Base-by-base conservation (phyloP, 2,113 vertebrate species). In the Bufo bufo region DNA sequence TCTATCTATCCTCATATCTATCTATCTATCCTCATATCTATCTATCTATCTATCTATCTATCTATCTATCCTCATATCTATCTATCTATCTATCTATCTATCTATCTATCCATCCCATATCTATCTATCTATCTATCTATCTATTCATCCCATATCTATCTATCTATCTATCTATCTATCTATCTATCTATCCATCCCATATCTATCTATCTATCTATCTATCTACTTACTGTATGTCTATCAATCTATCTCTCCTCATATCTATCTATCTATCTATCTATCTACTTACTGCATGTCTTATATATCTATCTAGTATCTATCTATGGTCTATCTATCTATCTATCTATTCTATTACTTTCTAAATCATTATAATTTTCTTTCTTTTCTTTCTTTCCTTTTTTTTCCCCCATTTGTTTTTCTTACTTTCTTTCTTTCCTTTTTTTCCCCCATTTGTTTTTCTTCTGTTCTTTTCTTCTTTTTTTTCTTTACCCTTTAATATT, bases 201-300 rank as follows among this genome's bases (percentile, higher is more conserved):
- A 72, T 72, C 69, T 72, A 72, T 72, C 33, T 74, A 74, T 74
- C 71, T 58, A 43, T 23, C 33, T 72, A 69, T 69, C 65, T 71
- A 71, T 69, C 65, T 69, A 69, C 43, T 23, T 71, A 23, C 23
- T n/a, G 23, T 23, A 23, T n/a, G 23, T 6, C 3, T 6, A 74
- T 74, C 71, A 47, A 74, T 74, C 71, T 74, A 74, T 74, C 43
- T 74, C 8, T 4, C 16, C 45, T 47, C 5, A n/a, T 74, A 74
- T 74, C 71, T 74, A 17, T 74, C 43, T 47, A 7, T 58, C 56
- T 72, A 69, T 69, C 65, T 69, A 23, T 33, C n/a, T 69, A 69
- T 69, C n/a, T 69, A 23, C 33, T 10, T 69, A 4, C 8, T 5
- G 20, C 17, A 20, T n/a, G 2, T 71, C 0, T 66, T 0, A 5